phyloP scores from a whole-genome alignment of 30 jellyfish, hydroid and myxozoan species.

The Catostylus mosaicus region DNA sequence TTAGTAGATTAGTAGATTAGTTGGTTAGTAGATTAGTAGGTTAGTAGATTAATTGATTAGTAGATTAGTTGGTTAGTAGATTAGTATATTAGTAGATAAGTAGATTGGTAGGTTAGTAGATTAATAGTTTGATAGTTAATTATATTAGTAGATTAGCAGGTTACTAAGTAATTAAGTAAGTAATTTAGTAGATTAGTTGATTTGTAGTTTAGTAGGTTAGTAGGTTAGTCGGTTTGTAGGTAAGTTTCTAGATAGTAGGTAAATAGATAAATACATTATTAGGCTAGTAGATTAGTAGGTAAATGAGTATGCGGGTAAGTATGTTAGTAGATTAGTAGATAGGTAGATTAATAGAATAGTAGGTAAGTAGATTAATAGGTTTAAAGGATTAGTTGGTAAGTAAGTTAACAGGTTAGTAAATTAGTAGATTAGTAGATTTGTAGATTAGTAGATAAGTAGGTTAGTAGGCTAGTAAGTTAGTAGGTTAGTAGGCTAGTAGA shows the following conservation, averaged over 20 bases:
- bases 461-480: no score
- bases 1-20: conserved; percentile 4
- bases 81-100: neutral
- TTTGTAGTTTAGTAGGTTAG: neutral
- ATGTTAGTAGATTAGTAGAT: no score
- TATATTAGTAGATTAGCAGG: neutral
- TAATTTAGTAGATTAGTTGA: neutral
- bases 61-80: conserved; percentile 6
- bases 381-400: no score
- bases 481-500: no score
- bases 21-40: neutral
- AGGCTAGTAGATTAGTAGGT: conserved; percentile 7
- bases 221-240: neutral
- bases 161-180: neutral
- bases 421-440: no score
- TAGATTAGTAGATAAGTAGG: no score
- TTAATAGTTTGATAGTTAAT: conserved; percentile 24
- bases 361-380: no score
- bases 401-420: no score
- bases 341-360: no score
- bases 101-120: neutral
- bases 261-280: neutral
- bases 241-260: conserved; percentile 15
- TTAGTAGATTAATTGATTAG: neutral
- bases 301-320: neutral